Percentiles rank a stretch among this genome's conserved stretches.
Conservation (phyloP, 1,140 invertebrate species). For the Polypedilum vanderplanki region DNA sequence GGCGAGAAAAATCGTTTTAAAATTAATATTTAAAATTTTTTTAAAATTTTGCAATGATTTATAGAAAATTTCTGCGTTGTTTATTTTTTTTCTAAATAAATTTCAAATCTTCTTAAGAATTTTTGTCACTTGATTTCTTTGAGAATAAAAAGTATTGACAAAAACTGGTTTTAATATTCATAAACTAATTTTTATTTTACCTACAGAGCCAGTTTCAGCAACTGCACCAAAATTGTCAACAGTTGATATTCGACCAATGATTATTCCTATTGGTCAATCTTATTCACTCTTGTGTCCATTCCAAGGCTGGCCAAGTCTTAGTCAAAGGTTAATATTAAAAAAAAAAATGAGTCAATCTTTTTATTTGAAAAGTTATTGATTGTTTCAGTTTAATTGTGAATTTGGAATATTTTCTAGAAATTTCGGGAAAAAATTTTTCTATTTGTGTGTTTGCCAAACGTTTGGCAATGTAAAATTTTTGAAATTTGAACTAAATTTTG, state of each 20-base stretch:
- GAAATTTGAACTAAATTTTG: no score
- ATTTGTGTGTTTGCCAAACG: no score
- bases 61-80: background rate
- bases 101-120: constrained; percentile 55
- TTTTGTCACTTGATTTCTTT: constrained; percentile 49
- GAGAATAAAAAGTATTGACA: constrained; percentile 33
- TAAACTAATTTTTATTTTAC: background rate
- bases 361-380: no score
- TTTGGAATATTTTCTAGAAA: no score
- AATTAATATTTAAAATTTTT: no score
- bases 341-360: no score
- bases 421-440: no score
- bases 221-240: constrained; percentile 48
- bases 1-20: constrained; percentile 46
- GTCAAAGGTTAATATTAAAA: constrained; percentile 32
- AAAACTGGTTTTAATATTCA: no score
- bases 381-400: no score
- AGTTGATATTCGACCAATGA: constrained; percentile 38
- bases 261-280: constrained; percentile 33
- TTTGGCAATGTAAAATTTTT: no score
- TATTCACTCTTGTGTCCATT: constrained; percentile 39
- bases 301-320: constrained; percentile 35
- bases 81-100: constrained; percentile 31
- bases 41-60: no score
- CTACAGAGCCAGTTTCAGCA: constrained; percentile 48